These are phyloP conservation scores for Pseudorhombus dupliciocellatus DNA, from an alignment of 2,113 vertebrate genomes.

Conservation along the genomic window DNA sequence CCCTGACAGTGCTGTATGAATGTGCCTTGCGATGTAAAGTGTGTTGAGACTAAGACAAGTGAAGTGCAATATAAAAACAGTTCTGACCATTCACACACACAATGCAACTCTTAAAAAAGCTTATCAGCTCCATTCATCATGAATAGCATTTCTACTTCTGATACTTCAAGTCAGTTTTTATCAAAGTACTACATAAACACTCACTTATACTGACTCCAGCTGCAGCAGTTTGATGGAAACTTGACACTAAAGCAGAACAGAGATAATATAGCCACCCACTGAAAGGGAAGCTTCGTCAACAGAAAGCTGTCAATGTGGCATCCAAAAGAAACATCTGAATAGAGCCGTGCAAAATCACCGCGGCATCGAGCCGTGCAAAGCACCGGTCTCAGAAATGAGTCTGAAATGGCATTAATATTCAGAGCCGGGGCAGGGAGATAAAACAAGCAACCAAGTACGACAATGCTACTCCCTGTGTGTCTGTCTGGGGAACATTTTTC, in stretches of 20 bases:
- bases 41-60: no score
- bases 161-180: not conserved
- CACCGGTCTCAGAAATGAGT: not conserved
- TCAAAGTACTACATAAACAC: not conserved
- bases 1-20: no score
- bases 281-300: not conserved
- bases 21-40: no score
- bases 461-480: not conserved
- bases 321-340: slow-evolving; percentile 4
- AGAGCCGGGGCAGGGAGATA: not conserved
- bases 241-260: not conserved
- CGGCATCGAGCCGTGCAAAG: not conserved
- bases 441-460: not conserved
- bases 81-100: not conserved
- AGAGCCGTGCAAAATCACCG: not conserved
- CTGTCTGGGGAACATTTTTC: slow-evolving; percentile 1
- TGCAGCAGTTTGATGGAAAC: not conserved
- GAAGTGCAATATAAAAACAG: not conserved
- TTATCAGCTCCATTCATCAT: no score
- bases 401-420: not conserved
- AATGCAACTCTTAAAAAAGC: not conserved
- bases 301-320: not conserved
- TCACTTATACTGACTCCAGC: not conserved
- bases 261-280: not conserved
- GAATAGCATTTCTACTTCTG: not conserved